Percentiles rank a stretch among this genome's conserved stretches.
Evolutionary conservation across 23 tunicate species (phyloP).

Genomic region (Phallusia fumigata): DNA sequence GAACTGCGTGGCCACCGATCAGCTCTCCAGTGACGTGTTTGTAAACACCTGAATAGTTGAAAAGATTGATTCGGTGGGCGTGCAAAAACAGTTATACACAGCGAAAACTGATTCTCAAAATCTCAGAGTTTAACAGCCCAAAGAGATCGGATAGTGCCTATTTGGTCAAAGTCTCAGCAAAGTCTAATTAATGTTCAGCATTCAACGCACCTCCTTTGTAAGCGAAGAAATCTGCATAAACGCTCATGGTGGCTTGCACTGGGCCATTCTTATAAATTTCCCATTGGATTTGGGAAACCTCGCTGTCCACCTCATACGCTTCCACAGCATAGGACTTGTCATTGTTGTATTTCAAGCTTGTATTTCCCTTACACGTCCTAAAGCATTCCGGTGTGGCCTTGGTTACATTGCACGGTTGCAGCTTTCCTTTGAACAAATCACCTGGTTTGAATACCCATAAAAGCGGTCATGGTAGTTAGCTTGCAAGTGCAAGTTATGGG

Average conservation of each 20-base stretch:
- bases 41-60: not conserved
- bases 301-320: not conserved
- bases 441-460: too few species aligned
- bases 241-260: constrained; percentile 4
- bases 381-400: not conserved
- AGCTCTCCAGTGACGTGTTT: not conserved
- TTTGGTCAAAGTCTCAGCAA: too few species aligned
- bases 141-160: too few species aligned
- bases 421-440: not conserved
- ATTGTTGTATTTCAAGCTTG: not conserved
- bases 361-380: not conserved
- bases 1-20: not conserved
- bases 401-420: not conserved
- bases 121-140: too few species aligned
- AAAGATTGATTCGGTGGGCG: too few species aligned
- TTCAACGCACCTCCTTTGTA: not conserved
- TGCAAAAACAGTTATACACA: too few species aligned
- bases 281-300: not conserved
- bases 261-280: not conserved
- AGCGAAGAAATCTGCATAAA: not conserved
- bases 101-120: too few species aligned
- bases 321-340: not conserved
- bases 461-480: too few species aligned
- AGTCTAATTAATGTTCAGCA: too few species aligned
- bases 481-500: too few species aligned